Evolutionary conservation across 2,888 invertebrate species (phyloP).

Genomic region (Cheilosia urbana): DNA sequence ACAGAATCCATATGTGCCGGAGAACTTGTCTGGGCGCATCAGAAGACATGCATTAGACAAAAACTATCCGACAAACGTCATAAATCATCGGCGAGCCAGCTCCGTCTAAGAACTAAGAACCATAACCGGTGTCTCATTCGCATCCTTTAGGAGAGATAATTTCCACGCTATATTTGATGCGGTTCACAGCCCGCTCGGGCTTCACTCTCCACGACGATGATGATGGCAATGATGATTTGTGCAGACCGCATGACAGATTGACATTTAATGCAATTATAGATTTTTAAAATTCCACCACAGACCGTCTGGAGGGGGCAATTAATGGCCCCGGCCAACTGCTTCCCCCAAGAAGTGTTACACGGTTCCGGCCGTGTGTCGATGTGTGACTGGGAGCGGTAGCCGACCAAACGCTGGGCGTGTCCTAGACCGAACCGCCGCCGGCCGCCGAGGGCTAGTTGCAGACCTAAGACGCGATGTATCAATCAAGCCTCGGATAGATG

Average conservation of each 20-base stretch:
- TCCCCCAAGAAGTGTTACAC: slow-evolving; percentile 49
- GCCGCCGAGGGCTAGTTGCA: slow-evolving; percentile 17
- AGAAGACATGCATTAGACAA: slow-evolving; percentile 69
- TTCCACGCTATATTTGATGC: slow-evolving; percentile 62
- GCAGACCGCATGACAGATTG: slow-evolving; percentile 72
- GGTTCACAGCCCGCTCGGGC: slow-evolving; percentile 43
- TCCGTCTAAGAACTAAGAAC: slow-evolving; percentile 23
- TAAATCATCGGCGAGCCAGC: slow-evolving; percentile 64
- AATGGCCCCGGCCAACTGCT: slow-evolving; percentile 31
- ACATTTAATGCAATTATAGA: slow-evolving; percentile 74
- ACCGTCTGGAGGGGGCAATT: slow-evolving; percentile 53
- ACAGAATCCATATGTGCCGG: slow-evolving; percentile 47
- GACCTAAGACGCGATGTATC: slow-evolving; percentile 55
- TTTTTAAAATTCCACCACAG: slow-evolving; percentile 66
- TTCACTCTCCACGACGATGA: slow-evolving; percentile 2
- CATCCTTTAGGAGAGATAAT: slow-evolving; percentile 39
- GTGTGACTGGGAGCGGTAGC: neutral
- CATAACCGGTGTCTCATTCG: slow-evolving; percentile 64
- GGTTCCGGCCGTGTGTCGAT: slow-evolving; percentile 24
- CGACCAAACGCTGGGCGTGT: slow-evolving; percentile 16
- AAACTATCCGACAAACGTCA: slow-evolving; percentile 72
- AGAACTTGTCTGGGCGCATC: slow-evolving; percentile 38
- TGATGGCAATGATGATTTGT: slow-evolving; percentile 67
- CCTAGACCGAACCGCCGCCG: slow-evolving; percentile 38
- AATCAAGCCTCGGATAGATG: slow-evolving; percentile 69